These are phyloP conservation scores for Tupiocoris notatus DNA, from an alignment of 2,888 invertebrate species.

Conservation along the genomic window DNA sequence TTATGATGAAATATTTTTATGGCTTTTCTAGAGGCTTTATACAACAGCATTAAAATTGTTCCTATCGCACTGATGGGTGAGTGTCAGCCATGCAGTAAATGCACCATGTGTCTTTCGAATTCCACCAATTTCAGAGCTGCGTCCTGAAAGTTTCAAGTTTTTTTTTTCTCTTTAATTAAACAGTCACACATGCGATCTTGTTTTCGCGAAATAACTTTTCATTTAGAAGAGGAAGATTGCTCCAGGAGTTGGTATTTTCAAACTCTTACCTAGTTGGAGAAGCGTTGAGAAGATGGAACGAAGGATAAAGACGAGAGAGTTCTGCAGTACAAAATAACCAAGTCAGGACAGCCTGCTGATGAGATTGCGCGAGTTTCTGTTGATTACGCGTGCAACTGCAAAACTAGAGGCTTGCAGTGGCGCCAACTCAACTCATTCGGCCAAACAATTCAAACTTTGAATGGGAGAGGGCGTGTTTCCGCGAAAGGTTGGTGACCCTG, in stretches of 20 bases:
- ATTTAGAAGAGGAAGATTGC: background rate
- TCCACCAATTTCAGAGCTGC: too few species aligned
- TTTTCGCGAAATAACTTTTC: background rate
- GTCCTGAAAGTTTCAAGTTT: background rate
- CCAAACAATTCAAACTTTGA: background rate
- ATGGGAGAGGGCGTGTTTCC: too few species aligned
- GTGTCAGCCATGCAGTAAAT: too few species aligned
- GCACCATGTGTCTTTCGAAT: too few species aligned
- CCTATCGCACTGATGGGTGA: too few species aligned
- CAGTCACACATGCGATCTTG: background rate
- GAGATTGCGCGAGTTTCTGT: conserved; percentile 23
- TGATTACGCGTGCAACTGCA: conserved; percentile 8
- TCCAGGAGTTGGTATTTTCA: background rate
- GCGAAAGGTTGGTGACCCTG: background rate
- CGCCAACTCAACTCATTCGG: too few species aligned
- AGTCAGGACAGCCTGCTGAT: conserved; percentile 13
- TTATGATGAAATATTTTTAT: too few species aligned
- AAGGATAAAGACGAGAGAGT: background rate
- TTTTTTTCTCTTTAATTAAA: background rate
- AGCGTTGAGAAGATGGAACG: too few species aligned
- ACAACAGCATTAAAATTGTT: too few species aligned
- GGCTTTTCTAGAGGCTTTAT: too few species aligned
- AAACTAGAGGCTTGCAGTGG: background rate
- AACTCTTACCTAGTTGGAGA: background rate
- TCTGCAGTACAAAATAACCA: conserved; percentile 2